Evolutionary conservation across 2,888 invertebrate genomes (phyloP).

Genomic region (Sialis lutaria): DNA sequence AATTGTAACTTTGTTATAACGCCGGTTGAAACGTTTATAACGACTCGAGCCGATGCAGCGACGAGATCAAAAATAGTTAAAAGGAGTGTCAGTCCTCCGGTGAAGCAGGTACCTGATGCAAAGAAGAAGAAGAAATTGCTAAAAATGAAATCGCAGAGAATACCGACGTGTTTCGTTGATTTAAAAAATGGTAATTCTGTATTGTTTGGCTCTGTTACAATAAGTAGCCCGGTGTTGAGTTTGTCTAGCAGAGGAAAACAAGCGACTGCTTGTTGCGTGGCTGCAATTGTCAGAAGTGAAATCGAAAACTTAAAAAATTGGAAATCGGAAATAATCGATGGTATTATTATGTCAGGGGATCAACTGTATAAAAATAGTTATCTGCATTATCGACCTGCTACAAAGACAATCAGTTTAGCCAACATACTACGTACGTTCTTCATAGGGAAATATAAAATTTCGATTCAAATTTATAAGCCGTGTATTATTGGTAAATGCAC

Average conservation of each 20-base stretch:
- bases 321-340: conserved; percentile 33
- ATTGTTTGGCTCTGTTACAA: conserved; percentile 25
- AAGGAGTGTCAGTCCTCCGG: conserved; percentile 3
- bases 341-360: conserved; percentile 35
- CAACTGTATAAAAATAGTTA: conserved; percentile 41
- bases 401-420: conserved; percentile 20
- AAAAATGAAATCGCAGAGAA: background rate
- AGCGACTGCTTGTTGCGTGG: conserved; percentile 28
- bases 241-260: conserved; percentile 29
- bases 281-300: conserved; percentile 35
- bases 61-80: background rate
- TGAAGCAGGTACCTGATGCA: conserved; percentile 11
- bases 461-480: conserved; percentile 26
- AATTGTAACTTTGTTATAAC: conserved; percentile 25
- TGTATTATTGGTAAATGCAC: conserved; percentile 23
- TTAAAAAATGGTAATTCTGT: conserved; percentile 27
- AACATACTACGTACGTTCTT: conserved; percentile 33
- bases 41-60: background rate
- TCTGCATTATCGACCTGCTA: conserved; percentile 31
- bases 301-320: conserved; percentile 34
- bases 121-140: conserved; percentile 8
- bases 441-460: conserved; percentile 31
- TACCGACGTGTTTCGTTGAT: conserved; percentile 15
- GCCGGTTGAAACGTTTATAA: conserved; percentile 22
- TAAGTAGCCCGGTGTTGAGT: conserved; percentile 22